A percentile compares a stretch with the other conserved stretches of the same genome.
phyloP scores from a whole-genome alignment of 2,888 invertebrate species.

The Anoplius nigerrimus region DNA sequence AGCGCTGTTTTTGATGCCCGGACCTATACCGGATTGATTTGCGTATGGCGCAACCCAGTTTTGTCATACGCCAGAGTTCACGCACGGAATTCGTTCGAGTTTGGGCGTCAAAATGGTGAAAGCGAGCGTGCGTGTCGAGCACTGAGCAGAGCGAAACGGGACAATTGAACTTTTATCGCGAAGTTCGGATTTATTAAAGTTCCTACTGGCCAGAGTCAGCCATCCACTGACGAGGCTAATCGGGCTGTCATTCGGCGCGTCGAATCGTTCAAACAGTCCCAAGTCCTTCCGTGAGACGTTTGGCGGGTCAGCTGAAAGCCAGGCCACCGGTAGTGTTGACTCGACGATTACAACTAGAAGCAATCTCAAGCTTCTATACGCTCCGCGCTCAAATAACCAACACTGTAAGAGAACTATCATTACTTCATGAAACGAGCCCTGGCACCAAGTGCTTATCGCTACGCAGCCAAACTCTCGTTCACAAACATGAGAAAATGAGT shows the following conservation, averaged over 20 bases:
- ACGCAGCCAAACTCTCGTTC: background rate
- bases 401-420: background rate
- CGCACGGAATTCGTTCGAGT: too few relatives aligned
- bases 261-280: conserved; percentile 1
- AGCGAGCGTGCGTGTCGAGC: too few relatives aligned
- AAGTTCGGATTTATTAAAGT: background rate
- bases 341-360: conserved; percentile 7
- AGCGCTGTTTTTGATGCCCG: conserved; percentile 20
- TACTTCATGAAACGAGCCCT: conserved; percentile 4
- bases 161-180: too few relatives aligned
- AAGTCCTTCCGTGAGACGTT: background rate
- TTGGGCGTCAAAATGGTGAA: too few relatives aligned
- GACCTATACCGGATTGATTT: background rate
- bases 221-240: background rate
- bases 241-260: background rate
- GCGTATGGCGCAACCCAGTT: background rate
- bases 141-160: background rate
- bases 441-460: background rate
- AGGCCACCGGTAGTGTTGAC: background rate
- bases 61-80: too few relatives aligned
- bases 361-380: conserved; percentile 1
- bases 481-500: too few relatives aligned
- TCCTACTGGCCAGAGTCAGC: background rate
- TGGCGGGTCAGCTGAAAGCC: background rate
- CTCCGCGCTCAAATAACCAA: background rate